Evolutionary conservation across 92 coral and sea anemone species (phyloP).

Genomic region (Siderastrea radians): DNA sequence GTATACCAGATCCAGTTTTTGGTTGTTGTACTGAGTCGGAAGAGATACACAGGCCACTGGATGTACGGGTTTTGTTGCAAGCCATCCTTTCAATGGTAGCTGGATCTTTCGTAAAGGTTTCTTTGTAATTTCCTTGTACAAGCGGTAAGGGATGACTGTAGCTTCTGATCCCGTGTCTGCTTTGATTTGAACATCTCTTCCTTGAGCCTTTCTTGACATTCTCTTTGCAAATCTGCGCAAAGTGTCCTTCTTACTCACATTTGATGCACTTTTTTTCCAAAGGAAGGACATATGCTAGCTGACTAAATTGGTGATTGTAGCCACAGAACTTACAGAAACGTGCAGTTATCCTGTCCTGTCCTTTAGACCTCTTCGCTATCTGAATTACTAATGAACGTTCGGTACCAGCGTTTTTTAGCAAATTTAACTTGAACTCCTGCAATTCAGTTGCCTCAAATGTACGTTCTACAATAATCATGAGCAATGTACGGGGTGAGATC

Average conservation of each 20-base stretch:
- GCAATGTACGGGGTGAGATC: slow-evolving; percentile 66
- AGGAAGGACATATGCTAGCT: slow-evolving; percentile 51
- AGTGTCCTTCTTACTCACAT: slow-evolving; percentile 53
- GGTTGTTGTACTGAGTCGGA: slow-evolving; percentile 53
- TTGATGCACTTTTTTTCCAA: slow-evolving; percentile 45
- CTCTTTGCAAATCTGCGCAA: slow-evolving; percentile 14
- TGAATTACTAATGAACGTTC: slow-evolving; percentile 5
- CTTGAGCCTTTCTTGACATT: not conserved
- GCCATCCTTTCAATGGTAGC: slow-evolving; percentile 65
- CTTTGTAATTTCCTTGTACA: slow-evolving; percentile 52
- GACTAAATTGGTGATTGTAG: slow-evolving; percentile 61
- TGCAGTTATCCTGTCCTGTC: slow-evolving; percentile 19
- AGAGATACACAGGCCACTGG: not conserved
- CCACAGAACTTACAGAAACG: slow-evolving; percentile 73
- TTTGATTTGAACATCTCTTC: slow-evolving; percentile 5
- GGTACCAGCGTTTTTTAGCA: not conserved
- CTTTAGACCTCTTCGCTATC: not conserved
- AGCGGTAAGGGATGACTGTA: slow-evolving; percentile 55
- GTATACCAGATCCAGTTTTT: slow-evolving; percentile 40
- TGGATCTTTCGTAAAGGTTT: slow-evolving; percentile 56
- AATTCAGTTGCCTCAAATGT: slow-evolving; percentile 62
- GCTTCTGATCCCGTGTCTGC: slow-evolving; percentile 61
- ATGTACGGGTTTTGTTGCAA: slow-evolving; percentile 43
- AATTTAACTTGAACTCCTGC: slow-evolving; percentile 55
- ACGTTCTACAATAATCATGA: slow-evolving; percentile 76